Evolutionary conservation across 2,797 vertebrate species (phyloP), one percentile per base, ranked within the genome.

Genomic region (Crenuchus spilurus): DNA sequence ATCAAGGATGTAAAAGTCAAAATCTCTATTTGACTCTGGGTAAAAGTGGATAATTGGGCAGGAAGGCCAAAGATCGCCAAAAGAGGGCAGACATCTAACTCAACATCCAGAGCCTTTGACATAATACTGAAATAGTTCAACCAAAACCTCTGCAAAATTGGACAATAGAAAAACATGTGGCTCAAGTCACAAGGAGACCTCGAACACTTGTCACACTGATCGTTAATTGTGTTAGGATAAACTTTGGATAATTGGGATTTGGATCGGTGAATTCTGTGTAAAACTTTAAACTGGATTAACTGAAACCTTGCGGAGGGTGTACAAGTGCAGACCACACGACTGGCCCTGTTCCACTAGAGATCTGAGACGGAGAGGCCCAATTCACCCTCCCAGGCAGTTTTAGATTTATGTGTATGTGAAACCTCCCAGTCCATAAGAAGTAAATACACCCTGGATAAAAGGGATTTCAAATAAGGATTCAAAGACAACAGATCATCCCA

Each of bases 311-410:
- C 46, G 18, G 13, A 49, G 46, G n/a, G 46, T 6, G 46, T 8
- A n/a, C 46, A 49, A n/a, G 46, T 49, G 18, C 46, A n/a, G 1
- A 6, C 46, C 18, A 49, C 18, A 49, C 14, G 18, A 20, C 3
- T n/a, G 14, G n/a, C 46, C 46, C 46, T 49, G 46, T 49, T 20
- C 46, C 46, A 49, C 46, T n/a, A 49, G 7, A 49, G 46, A 18
- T 49, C 46, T 20, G 46, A 49, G 18, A 49, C 18, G 18, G 46
- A 49, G 18, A 49, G 46, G 18, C 46, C 46, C 18, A 49, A 18
- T 49, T 49, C 46, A 49, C 4, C 46, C 46, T 49, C 46, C 46
- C 46, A 49, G 46, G 46, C n/a, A n/a, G 46, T 49, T 49, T 49
- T 49, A n/a, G 14, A 49, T 49, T 49, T 49, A 6, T 49, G 16